Evolutionary conservation across 1,140 invertebrate genomes (phyloP).

Genomic region (Samia ricini): DNA sequence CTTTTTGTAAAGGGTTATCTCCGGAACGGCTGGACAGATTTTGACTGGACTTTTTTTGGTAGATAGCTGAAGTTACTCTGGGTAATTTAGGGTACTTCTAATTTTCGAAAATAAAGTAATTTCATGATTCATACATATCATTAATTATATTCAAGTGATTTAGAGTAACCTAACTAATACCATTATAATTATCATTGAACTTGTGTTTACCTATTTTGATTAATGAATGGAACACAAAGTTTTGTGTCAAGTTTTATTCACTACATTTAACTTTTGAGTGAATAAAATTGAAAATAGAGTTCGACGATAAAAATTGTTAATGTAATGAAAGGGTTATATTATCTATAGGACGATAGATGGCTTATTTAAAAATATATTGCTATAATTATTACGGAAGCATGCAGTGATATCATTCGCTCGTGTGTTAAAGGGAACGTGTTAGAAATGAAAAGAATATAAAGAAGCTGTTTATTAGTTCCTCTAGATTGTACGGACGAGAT

Average conservation of each 20-base stretch:
- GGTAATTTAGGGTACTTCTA: too few relatives aligned
- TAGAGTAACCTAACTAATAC: background rate
- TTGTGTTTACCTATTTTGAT: background rate
- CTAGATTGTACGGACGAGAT: background rate
- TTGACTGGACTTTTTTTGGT: too few relatives aligned
- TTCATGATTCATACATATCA: background rate
- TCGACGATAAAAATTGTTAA: too few relatives aligned
- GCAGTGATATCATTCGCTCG: background rate
- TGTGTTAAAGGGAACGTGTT: background rate
- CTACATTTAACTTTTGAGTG: too few relatives aligned
- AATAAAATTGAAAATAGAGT: too few relatives aligned
- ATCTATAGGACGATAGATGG: too few relatives aligned
- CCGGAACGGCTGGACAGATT: too few relatives aligned
- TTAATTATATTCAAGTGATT: background rate
- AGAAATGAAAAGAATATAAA: background rate
- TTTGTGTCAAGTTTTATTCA: background rate
- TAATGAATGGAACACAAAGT: background rate
- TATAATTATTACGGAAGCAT: too few relatives aligned
- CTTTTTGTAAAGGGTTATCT: too few relatives aligned
- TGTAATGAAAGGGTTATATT: too few relatives aligned
- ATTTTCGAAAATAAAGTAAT: background rate
- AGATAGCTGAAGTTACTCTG: too few relatives aligned
- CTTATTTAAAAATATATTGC: too few relatives aligned
- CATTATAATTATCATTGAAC: background rate
- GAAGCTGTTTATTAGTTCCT: background rate